These are phyloP conservation scores for Natator depressus DNA, from an alignment of 2,113 vertebrate genomes.

Conservation along the genomic window DNA sequence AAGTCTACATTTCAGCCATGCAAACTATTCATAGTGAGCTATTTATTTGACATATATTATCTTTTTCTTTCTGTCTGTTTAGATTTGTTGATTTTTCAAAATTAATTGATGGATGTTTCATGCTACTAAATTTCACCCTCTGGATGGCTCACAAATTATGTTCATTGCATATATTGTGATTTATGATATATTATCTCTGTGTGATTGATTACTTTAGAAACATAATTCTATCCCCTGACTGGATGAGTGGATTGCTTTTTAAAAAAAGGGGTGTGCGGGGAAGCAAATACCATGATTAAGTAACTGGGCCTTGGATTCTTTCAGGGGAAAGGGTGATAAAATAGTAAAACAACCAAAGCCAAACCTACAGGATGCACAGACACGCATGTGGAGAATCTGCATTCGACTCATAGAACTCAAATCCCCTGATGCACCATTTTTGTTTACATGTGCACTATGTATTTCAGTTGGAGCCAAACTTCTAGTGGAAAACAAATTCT, in stretches of 20 bases:
- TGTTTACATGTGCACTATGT: background rate
- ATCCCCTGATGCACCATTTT: background rate
- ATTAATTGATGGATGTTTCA: background rate
- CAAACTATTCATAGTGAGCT: background rate
- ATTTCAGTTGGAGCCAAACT: background rate
- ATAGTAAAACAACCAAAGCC: background rate
- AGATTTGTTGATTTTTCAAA: background rate
- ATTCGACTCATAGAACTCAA: background rate
- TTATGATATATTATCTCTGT: background rate
- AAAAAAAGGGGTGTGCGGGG: background rate
- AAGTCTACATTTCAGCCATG: background rate
- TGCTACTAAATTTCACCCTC: background rate
- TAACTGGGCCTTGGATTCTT: background rate
- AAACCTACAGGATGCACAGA: background rate
- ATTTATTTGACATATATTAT: background rate
- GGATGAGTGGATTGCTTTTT: background rate
- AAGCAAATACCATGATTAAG: background rate
- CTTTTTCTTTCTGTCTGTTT: background rate
- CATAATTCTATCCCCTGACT: background rate
- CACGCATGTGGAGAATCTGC: background rate
- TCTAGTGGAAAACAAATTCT: background rate
- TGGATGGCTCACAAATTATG: background rate
- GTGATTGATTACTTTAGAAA: background rate
- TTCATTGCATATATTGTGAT: background rate
- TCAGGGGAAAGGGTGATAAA: background rate